Percentiles rank a stretch among this genome's conserved stretches.
Evolutionary conservation across 2,113 vertebrate genomes (phyloP).

Genomic region (Heptranchias perlo): DNA sequence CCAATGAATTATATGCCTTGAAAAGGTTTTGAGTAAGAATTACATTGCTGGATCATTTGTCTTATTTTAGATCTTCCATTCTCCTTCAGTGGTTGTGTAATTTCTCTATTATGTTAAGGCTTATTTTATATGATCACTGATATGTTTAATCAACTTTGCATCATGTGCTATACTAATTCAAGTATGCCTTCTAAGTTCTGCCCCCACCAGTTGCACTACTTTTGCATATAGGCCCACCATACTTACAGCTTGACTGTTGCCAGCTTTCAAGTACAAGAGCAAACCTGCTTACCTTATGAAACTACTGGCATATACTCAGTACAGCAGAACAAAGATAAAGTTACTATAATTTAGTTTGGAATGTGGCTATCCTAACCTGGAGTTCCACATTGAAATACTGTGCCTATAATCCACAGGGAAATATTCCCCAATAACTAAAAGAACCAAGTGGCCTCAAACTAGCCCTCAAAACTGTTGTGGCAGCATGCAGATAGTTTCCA

Average conservation of each 20-base stretch:
- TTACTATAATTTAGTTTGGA: not conserved
- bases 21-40: not conserved
- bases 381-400: no score
- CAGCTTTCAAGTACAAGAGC: not conserved
- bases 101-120: not conserved
- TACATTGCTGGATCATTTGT: not conserved
- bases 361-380: no score
- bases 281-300: not conserved
- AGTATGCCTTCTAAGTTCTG: no score
- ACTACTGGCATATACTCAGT: not conserved
- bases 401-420: no score
- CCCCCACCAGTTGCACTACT: not conserved
- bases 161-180: no score
- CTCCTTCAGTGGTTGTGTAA: not conserved
- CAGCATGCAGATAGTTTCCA: no score
- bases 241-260: not conserved
- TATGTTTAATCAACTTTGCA: no score
- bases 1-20: not conserved
- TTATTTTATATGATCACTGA: not conserved
- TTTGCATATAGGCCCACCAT: not conserved
- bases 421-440: not conserved
- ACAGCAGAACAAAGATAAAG: not conserved
- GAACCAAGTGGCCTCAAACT: not conserved
- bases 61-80: not conserved
- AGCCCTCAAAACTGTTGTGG: not conserved